Evolutionary conservation across 2,113 vertebrate species (phyloP).

Genomic region (Ophiodon elongatus): DNA sequence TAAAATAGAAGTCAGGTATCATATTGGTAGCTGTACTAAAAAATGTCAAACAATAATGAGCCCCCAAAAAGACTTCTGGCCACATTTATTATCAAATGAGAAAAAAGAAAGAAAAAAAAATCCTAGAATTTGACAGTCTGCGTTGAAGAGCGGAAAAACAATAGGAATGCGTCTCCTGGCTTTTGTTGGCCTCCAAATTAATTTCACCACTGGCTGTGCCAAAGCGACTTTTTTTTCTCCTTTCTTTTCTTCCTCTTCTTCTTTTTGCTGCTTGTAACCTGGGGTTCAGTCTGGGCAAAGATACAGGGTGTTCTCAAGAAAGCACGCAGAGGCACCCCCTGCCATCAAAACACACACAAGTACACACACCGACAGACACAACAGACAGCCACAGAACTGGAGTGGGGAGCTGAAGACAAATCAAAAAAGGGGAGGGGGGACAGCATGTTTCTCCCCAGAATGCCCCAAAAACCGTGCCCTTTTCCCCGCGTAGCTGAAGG

Average conservation of each 20-base stretch:
- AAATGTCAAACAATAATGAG: neutral
- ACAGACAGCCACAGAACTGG: constrained; percentile 49
- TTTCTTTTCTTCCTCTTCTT: neutral
- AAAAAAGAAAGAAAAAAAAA: neutral
- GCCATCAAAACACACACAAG: constrained; percentile 47
- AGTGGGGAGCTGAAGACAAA: constrained; percentile 61
- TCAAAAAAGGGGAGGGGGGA: constrained; percentile 54
- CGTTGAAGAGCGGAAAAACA: constrained; percentile 54
- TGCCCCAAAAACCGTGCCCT: constrained; percentile 62
- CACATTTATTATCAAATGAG: constrained; percentile 18
- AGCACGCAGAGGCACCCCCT: constrained; percentile 67
- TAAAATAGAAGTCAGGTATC: neutral
- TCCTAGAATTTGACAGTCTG: constrained; percentile 66
- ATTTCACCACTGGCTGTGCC: constrained; percentile 84
- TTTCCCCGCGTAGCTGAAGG: constrained; percentile 73
- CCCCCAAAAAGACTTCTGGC: neutral
- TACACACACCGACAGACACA: constrained; percentile 24
- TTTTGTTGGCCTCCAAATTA: constrained; percentile 82
- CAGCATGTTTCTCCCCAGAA: constrained; percentile 76
- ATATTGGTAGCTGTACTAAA: neutral
- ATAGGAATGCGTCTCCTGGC: constrained; percentile 75
- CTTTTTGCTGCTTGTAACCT: constrained; percentile 66
- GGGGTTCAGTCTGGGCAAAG: constrained; percentile 76
- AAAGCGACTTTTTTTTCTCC: constrained; percentile 67
- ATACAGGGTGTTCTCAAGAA: constrained; percentile 73